These are phyloP conservation scores for Actinostola sp. DNA, from an alignment of 92 coral and sea anemone genomes.

Conservation along the genomic window DNA sequence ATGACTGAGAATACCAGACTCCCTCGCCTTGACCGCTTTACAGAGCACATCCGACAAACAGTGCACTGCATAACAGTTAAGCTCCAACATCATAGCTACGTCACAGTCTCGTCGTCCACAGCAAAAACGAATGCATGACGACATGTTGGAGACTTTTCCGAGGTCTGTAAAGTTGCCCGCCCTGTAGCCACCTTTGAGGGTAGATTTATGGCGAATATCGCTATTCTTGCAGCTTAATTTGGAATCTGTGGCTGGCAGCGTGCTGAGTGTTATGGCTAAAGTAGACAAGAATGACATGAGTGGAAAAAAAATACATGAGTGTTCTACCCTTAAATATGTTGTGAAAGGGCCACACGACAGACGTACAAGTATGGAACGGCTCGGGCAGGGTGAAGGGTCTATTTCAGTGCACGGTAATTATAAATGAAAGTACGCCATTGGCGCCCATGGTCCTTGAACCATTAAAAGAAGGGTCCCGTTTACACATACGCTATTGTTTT, in stretches of 20 bases:
- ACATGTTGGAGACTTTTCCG: slow-evolving; percentile 82
- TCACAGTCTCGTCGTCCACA: slow-evolving; percentile 93
- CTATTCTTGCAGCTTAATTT: slow-evolving; percentile 95
- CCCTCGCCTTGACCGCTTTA: slow-evolving; percentile 82
- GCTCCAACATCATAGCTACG: slow-evolving; percentile 91
- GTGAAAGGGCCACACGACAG: too few relatives aligned
- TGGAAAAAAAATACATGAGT: not conserved
- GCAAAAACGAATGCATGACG: slow-evolving; percentile 91
- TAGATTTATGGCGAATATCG: slow-evolving; percentile 74
- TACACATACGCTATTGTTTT: too few relatives aligned
- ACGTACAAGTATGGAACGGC: too few relatives aligned
- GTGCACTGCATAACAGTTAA: slow-evolving; percentile 85
- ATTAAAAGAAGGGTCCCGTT: too few relatives aligned
- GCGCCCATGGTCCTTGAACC: too few relatives aligned
- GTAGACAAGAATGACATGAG: not conserved
- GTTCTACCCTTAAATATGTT: too few relatives aligned
- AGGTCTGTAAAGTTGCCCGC: slow-evolving; percentile 92
- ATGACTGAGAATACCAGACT: slow-evolving; percentile 76
- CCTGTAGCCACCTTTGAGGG: slow-evolving; percentile 88
- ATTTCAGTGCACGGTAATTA: too few relatives aligned
- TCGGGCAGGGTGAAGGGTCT: too few relatives aligned
- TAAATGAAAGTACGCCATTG: too few relatives aligned
- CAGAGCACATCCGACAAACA: slow-evolving; percentile 72
- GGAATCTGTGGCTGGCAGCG: slow-evolving; percentile 83
- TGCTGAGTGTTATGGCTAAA: slow-evolving; percentile 85